A percentile compares a stretch with the other conserved stretches of the same genome.
These are phyloP conservation scores for Cairina moschata DNA, from an alignment of 2,113 vertebrate genomes.

Conservation along the genomic window DNA sequence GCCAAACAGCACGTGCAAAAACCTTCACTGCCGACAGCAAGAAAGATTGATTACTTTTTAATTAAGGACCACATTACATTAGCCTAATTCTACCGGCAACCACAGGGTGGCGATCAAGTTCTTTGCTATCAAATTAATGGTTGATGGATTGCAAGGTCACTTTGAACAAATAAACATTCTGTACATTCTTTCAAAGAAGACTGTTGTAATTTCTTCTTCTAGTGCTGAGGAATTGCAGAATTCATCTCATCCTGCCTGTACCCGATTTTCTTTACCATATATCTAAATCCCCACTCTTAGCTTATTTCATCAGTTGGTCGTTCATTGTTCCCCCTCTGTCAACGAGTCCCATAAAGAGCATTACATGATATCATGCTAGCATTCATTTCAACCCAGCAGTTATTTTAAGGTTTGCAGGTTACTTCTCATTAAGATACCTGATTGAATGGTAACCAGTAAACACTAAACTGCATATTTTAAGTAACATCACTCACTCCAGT, in stretches of 20 bases:
- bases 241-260: constrained; percentile 39
- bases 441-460: constrained; percentile 51
- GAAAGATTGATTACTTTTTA: constrained; percentile 58
- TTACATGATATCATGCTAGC: not conserved
- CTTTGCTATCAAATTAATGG: constrained; percentile 71
- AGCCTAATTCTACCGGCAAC: constrained; percentile 63
- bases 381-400: constrained; percentile 33
- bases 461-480: constrained; percentile 29
- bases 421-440: constrained; percentile 23
- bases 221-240: constrained; percentile 61
- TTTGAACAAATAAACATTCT: constrained; percentile 66
- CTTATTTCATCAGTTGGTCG: constrained; percentile 50
- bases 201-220: constrained; percentile 61
- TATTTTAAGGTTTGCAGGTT: constrained; percentile 41
- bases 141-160: constrained; percentile 77
- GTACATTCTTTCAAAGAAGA: constrained; percentile 49
- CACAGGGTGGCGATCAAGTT: constrained; percentile 81
- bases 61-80: constrained; percentile 59
- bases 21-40: not conserved
- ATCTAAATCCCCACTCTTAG: constrained; percentile 11
- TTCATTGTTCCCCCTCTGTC: constrained; percentile 37
- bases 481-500: constrained; percentile 17
- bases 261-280: constrained; percentile 48
- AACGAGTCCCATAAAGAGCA: constrained; percentile 50
- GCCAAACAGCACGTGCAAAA: not conserved